These are phyloP conservation scores for Bergia puertoricense DNA, from an alignment of 92 coral and sea anemone genomes.

Conservation along the genomic window DNA sequence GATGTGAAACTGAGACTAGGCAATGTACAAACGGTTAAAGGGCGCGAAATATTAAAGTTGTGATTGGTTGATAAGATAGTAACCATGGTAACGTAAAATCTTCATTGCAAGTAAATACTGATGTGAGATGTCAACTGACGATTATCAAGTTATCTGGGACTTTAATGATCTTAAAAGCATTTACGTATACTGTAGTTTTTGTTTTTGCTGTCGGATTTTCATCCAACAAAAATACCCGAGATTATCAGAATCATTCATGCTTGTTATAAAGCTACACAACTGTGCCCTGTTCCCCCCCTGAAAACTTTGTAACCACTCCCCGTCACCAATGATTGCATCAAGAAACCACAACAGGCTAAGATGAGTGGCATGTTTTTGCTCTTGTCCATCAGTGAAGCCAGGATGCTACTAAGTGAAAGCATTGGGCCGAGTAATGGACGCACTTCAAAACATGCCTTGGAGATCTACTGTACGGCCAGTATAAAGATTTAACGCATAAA, in stretches of 20 bases:
- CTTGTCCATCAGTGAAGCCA: constrained; percentile 43
- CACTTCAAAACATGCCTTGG: too few species aligned
- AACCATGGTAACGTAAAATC: background rate
- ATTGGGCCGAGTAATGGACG: constrained; percentile 33
- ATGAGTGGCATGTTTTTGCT: constrained; percentile 18
- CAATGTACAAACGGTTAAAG: background rate
- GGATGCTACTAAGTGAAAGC: constrained; percentile 23
- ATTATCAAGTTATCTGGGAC: too few species aligned
- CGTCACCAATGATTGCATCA: constrained; percentile 17
- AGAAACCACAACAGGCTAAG: constrained; percentile 6
- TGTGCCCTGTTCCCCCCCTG: too few species aligned
- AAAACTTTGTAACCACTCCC: constrained; percentile 9
- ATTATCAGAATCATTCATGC: too few species aligned
- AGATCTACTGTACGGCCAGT: too few species aligned
- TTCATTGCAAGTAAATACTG: too few species aligned
- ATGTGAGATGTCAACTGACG: too few species aligned
- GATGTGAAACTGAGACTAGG: background rate
- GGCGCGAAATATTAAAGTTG: background rate
- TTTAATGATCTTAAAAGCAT: too few species aligned
- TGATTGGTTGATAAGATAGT: background rate
- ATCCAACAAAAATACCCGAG: too few species aligned
- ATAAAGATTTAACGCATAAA: background rate
- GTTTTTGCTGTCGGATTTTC: too few species aligned
- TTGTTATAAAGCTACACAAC: too few species aligned
- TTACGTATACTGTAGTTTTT: too few species aligned